Conservation (phyloP, 2,113 vertebrate genomes). For the Leucopsar rothschildi region DNA sequence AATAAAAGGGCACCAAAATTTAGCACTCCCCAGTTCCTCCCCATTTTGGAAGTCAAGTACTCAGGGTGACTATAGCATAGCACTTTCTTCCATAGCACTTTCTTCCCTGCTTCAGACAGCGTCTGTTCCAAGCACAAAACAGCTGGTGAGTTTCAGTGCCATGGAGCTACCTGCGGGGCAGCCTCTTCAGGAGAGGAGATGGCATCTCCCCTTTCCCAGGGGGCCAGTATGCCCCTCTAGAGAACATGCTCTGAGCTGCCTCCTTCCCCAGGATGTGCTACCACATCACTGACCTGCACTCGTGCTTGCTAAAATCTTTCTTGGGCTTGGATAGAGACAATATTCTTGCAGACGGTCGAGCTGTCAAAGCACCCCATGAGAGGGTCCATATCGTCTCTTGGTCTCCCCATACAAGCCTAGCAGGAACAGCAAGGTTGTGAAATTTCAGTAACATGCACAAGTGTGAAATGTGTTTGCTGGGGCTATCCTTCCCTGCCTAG, state of each 20-base stretch:
- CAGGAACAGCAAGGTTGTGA: not conserved
- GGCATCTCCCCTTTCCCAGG: not conserved
- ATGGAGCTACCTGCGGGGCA: not conserved
- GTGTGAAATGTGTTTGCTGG: not conserved
- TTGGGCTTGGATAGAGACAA: constrained; percentile 51
- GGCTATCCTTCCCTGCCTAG: not conserved
- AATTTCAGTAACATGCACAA: not conserved
- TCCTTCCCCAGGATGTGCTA: not conserved
- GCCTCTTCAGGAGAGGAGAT: not conserved
- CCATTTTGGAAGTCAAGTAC: not conserved
- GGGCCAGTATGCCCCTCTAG: not conserved
- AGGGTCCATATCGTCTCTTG: constrained; percentile 54
- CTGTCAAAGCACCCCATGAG: not conserved
- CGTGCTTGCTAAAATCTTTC: not conserved
- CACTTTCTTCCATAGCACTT: not conserved
- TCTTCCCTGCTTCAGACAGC: not conserved
- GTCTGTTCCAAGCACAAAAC: not conserved
- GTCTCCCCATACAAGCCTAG: constrained; percentile 61
- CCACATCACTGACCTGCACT: constrained; percentile 13
- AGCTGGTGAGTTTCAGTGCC: not conserved
- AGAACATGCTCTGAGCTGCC: not conserved
- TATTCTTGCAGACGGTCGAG: not conserved
- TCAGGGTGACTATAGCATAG: not conserved
- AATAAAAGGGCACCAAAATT: not conserved
- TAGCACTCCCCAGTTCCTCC: not conserved